Base-by-base conservation (phyloP, 2,888 invertebrate genomes). In the Limnephilus marmoratus region DNA sequence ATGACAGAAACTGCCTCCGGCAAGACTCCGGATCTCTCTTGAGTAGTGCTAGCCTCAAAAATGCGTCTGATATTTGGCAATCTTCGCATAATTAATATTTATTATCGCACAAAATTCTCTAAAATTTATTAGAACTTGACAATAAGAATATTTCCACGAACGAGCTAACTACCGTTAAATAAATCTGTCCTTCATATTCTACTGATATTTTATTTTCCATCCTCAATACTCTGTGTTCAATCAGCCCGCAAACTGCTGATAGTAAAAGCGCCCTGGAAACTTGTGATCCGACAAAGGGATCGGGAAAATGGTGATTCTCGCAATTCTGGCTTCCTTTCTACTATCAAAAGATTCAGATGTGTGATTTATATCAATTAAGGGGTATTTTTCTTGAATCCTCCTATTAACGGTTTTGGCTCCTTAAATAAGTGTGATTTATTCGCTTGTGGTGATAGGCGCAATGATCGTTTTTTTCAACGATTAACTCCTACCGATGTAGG, bases 341-440 rank as follows among this genome's bases (percentile, higher is more conserved):
- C 24, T 83, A 83, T 83, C 83, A 83, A 87, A 87, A 87, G 49
- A 24, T 87, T 87, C 53, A 87, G 87, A 49, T 87, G 31, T 31
- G 68, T 87, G 83, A 83, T 83, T 83, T 83, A 83, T 83, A 37
- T 83, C 83, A 83, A 83, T 83, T 83, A 83, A 83, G 37, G 83
- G 83, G 83, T 37, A 83, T 83, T 83, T 83, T 83, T 83, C 83
- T 24, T 24, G 83, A 83, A 83, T 41, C 37, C 41, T 24, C 83
- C 53, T 53, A 53, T 87, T 87, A 49, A 87, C 45, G 68, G 29
- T 53, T 9, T 31, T 15, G 15, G 87, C 12, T 24, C 31, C 49
- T 68, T 87, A 87, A 87, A 53, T 87, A 53, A 87, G 49, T 87
- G 11, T 87, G 87, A 87, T 87, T 87, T 87, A 87, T 49, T 87